These are phyloP conservation scores for Tapirus indicus DNA, from an alignment of 2,797 vertebrate species.

Conservation along the genomic window DNA sequence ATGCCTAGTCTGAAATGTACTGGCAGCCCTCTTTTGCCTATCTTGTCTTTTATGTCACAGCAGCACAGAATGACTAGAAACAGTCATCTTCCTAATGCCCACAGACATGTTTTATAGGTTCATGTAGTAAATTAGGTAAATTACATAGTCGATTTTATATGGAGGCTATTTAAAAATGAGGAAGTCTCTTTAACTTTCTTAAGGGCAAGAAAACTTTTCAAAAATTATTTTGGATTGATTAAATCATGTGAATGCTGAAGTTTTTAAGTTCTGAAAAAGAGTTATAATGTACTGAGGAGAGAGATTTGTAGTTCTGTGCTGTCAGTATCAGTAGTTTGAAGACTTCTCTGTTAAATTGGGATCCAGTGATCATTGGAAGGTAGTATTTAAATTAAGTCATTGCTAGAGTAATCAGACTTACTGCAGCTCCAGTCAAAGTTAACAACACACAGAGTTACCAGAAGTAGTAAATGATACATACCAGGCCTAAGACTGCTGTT, in stretches of 20 bases:
- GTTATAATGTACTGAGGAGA: not conserved
- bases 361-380: not conserved
- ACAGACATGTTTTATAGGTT: not conserved
- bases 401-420: not conserved
- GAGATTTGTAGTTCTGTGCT: not conserved
- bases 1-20: not conserved
- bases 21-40: fast-evolving
- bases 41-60: not conserved
- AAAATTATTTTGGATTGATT: not conserved
- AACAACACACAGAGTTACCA: not conserved
- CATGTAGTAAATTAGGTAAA: not conserved
- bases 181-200: not conserved
- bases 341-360: not conserved
- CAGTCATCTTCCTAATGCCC: not conserved
- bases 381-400: not conserved
- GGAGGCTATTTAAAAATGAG: not conserved
- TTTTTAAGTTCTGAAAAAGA: not conserved
- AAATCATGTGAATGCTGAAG: too few species aligned
- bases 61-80: not conserved
- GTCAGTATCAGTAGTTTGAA: not conserved
- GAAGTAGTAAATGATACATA: not conserved
- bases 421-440: not conserved
- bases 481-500: not conserved
- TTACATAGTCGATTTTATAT: not conserved
- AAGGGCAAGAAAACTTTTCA: not conserved